A percentile compares a stretch with the other conserved stretches of the same genome.
Conservation (phyloP, 2,113 vertebrate genomes). For the Neotragus moschatus region DNA sequence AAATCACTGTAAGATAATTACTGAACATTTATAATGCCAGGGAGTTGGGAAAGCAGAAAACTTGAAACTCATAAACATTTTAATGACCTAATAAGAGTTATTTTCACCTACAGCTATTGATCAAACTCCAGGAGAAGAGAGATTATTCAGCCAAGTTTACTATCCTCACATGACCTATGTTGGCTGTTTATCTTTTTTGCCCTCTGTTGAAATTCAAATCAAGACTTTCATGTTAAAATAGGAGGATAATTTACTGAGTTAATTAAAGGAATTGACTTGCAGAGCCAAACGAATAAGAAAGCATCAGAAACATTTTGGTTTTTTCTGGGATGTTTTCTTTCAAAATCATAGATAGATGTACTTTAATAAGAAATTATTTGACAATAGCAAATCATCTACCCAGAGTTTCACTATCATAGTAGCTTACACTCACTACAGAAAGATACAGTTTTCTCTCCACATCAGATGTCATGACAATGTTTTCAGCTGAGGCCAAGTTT, state of each 20-base stretch:
- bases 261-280: constrained; percentile 5
- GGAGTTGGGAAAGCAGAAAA: constrained; percentile 33
- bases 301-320: not conserved
- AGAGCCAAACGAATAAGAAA: not conserved
- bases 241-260: constrained; percentile 4
- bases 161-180: constrained; percentile 35
- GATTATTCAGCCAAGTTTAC: not conserved
- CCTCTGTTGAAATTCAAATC: constrained; percentile 47
- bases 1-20: constrained; percentile 13
- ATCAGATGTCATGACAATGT: not conserved
- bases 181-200: constrained; percentile 6
- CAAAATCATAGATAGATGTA: not conserved
- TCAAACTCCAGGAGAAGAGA: not conserved
- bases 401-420: not conserved
- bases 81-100: constrained; percentile 29
- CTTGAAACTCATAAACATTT: constrained; percentile 50
- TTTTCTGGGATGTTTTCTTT: not conserved
- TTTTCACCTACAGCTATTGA: constrained; percentile 58
- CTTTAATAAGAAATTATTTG: not conserved
- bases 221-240: constrained; percentile 37
- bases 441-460: not conserved
- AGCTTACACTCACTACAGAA: not conserved
- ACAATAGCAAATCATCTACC: not conserved
- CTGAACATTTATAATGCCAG: constrained; percentile 17
- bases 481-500: not conserved